Base-by-base conservation (phyloP, 2,797 vertebrate genomes). In the Sylvia borin region DNA sequence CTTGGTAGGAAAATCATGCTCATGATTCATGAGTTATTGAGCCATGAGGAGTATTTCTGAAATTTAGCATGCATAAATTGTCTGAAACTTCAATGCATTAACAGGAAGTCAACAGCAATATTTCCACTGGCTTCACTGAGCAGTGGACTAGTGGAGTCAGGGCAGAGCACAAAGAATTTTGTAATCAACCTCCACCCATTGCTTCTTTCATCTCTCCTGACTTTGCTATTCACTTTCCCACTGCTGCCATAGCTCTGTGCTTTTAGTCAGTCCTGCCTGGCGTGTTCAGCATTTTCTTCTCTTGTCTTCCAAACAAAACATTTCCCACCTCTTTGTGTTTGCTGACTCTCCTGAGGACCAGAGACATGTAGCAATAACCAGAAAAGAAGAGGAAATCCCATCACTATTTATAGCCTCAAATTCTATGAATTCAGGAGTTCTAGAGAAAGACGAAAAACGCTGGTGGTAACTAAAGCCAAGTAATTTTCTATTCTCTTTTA, bases 291-390 rank as follows among this genome's bases (percentile, higher is more conserved):
- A 36, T 86, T 95, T 93, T 90, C 79, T 85, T 75, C 82, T 87
- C 78, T 81, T 77, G 77, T 83, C 68, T 88, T 90, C 90, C 67
- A 93, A 92, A 86, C 61, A 93, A 92, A 95, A 85, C 53, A 10
- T 50, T 96, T 94, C 80, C 73, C 53, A 79, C 61, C 57, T 89
- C 75, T 82, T 85, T 95, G 71, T 96, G 75, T 92, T 96, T 95
- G 86, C 85, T 88, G 54, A 70, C 87, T 89, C 79, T 96, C 79
- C 36, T 1, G 50, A 95, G 88, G 53, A 91, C 32, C 57, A 66
- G 65, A 93, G 62, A 60, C 55, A 55, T 10, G 72, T 58, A 68
- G 47, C 36, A 36, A 57, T 55, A 91, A 72, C 45, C 40, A 89
- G 77, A 91, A 65, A 19, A 73, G 40, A 70, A 75, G 43, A 91